Evolutionary conservation across 2,797 vertebrate species (phyloP).

Genomic region (Spea hammondii): DNA sequence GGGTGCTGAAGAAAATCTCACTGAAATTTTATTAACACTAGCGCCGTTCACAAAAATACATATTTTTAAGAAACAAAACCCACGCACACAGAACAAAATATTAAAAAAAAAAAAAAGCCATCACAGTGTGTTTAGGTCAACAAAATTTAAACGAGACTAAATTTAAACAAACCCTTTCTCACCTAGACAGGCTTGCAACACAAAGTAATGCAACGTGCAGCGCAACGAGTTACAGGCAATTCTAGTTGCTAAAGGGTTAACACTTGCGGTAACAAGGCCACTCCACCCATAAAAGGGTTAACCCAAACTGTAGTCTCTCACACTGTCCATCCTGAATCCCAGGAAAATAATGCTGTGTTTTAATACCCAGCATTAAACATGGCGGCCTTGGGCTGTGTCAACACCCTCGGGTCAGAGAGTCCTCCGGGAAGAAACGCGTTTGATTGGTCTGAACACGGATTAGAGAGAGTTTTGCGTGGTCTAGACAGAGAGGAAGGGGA

Average conservation of each 20-base stretch:
- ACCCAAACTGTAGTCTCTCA: constrained; percentile 1
- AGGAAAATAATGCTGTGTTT: neutral
- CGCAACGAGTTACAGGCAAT: constrained; percentile 63
- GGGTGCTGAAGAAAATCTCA: constrained; percentile 17
- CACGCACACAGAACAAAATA: constrained; percentile 53
- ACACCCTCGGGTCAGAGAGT: neutral
- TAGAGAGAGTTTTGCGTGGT: neutral
- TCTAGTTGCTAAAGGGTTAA: neutral
- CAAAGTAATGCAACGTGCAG: constrained; percentile 57
- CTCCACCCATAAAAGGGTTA: constrained; percentile 1
- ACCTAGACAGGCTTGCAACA: constrained; percentile 49
- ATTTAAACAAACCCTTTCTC: constrained; percentile 51
- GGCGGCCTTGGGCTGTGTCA: constrained; percentile 8
- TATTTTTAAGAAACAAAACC: constrained; percentile 25
- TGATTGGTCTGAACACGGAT: constrained; percentile 18
- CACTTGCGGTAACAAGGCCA: constrained; percentile 6
- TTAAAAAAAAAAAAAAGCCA: constrained; percentile 59
- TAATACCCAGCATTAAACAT: neutral
- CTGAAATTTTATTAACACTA: constrained; percentile 37
- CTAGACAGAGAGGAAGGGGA: neutral
- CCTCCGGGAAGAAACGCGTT: neutral
- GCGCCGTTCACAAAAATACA: constrained; percentile 34
- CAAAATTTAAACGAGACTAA: constrained; percentile 39
- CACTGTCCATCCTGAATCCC: constrained; percentile 6
- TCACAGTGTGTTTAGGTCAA: constrained; percentile 72